Base-by-base conservation (phyloP, 2,797 vertebrate genomes). In the Thamnophis elegans region DNA sequence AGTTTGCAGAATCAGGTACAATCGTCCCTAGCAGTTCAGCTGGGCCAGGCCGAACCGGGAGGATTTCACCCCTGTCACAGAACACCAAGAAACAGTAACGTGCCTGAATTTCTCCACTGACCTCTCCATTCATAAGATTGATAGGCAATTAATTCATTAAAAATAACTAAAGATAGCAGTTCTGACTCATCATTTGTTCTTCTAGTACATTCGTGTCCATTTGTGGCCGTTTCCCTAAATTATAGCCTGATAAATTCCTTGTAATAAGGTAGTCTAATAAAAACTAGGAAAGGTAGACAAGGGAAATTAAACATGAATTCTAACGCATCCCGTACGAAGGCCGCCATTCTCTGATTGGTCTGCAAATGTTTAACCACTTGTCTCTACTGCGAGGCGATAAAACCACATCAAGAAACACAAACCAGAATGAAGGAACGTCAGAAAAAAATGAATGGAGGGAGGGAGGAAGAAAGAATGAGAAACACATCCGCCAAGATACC, bases 401-500 rank as follows among this genome's bases (percentile, higher is more conserved):
- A 82, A 85, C 55, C 88, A n/a, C 18, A 94, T 4, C 12, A 22
- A 18, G 20, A 0, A 32, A 18, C 65, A 16, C 89, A 56, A 53
- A 10, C 14, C 32, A 2, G 7, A 68, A 65, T 47, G 95, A 97
- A 96, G 36, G n/a, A 25, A 12, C 10, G 42, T 65, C 51, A 42
- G 25, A 89, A 53, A 93, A 88, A 93, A 89, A 88, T 54, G 58
- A 4, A 62, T 26, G 25, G 5, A 10, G 9, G 14, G 25, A 16
- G 87, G 58, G 22, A 56, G 55, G 55, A 16, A 58, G 60, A 13
- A 14, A 89, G 93, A 90, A 85, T 93, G 73, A 96, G 96, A 85
- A 93, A 96, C 96, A 95, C 92, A 94, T 94, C 95, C 26, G 26
- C 96, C 95, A 94, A 95, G 96, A 97, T 96, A 97, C 96, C 54